phyloP scores from a whole-genome alignment of 2,888 invertebrate genomes.

The Balanococcus diminutus region DNA sequence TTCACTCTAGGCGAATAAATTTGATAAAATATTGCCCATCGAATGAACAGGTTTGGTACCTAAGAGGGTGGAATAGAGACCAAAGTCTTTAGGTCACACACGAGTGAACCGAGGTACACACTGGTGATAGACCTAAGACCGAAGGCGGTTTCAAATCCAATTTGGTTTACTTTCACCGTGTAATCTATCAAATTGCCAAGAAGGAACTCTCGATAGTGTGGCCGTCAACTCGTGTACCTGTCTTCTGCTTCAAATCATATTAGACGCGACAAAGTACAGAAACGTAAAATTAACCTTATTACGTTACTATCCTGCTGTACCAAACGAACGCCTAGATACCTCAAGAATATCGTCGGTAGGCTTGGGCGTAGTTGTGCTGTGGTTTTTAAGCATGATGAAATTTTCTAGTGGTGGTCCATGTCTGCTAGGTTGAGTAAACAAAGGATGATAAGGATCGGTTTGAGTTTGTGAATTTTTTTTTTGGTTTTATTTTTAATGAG shows the following conservation, averaged over 20 bases:
- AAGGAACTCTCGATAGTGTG: not conserved
- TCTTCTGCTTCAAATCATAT: not conserved
- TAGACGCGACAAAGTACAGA: not conserved
- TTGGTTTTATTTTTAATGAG: too few species aligned
- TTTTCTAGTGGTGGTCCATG: not conserved
- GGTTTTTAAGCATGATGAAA: not conserved
- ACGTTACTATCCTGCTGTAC: not conserved
- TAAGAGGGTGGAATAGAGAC: not conserved
- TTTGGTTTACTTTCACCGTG: not conserved
- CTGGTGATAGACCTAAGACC: not conserved
- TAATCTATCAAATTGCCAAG: not conserved
- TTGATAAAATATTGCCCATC: not conserved
- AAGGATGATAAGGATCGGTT: not conserved
- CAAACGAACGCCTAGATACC: not conserved
- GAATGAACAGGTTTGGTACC: not conserved
- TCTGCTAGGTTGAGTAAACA: not conserved
- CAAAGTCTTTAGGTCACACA: not conserved
- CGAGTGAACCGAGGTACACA: not conserved
- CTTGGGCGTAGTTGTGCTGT: not conserved
- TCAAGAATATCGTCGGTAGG: too few species aligned
- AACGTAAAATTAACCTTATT: slow-evolving; percentile 6
- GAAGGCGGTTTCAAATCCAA: not conserved
- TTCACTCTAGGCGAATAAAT: not conserved
- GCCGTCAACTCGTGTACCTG: not conserved
- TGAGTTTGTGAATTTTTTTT: not conserved